Evolutionary conservation across 2,113 vertebrate genomes (phyloP).

Genomic region (Nothocercus nigrocapillus): DNA sequence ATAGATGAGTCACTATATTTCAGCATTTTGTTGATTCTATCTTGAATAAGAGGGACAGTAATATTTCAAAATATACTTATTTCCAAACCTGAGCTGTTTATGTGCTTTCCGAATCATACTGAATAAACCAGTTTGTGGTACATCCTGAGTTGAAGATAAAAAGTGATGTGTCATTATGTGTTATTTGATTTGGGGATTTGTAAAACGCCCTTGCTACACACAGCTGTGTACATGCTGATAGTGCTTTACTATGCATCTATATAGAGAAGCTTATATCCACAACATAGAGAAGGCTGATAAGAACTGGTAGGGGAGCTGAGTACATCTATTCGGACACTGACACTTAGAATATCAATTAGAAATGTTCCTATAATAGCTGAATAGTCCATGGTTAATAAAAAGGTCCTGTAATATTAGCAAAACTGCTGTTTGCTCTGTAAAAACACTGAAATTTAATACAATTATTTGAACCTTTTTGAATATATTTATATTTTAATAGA

Average conservation of each 20-base stretch:
- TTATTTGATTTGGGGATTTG: slow-evolving; percentile 9
- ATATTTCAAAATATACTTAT: background rate
- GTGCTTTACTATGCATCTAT: background rate
- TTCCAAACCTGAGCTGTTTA: background rate
- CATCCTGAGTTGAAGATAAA: background rate
- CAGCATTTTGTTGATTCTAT: background rate
- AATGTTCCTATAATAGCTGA: background rate
- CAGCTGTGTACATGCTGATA: slow-evolving; percentile 3
- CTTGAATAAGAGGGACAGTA: background rate
- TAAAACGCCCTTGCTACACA: background rate
- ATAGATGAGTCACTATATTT: background rate
- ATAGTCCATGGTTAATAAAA: background rate
- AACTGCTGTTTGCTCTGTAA: background rate
- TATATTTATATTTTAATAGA: background rate
- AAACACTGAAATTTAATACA: background rate
- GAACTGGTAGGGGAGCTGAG: background rate
- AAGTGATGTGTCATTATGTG: background rate
- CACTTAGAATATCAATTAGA: background rate
- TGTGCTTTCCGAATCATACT: background rate
- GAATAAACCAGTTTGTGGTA: background rate
- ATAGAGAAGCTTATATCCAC: background rate
- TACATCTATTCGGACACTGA: background rate
- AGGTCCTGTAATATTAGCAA: background rate
- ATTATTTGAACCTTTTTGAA: background rate
- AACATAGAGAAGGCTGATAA: background rate